Conservation (phyloP, 2,113 vertebrate species). For the Catharus minimus region DNA sequence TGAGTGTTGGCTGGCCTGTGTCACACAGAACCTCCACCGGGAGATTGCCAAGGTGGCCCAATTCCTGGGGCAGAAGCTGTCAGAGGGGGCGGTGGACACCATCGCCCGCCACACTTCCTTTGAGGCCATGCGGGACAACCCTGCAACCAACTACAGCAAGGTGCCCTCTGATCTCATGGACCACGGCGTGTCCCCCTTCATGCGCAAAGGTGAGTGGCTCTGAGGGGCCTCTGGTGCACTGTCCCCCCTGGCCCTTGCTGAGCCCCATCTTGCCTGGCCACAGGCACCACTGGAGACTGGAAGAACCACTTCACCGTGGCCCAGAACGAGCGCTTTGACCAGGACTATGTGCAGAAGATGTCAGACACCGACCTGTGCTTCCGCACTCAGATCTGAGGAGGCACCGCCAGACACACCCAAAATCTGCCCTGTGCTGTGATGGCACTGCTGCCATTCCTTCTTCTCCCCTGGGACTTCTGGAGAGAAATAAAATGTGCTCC, state of each 20-base stretch:
- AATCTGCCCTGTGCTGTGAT: rapidly evolving
- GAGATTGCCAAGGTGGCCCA: conserved; percentile 48
- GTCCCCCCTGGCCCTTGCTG: rapidly evolving
- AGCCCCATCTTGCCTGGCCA: rapidly evolving
- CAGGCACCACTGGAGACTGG: conserved; percentile 70
- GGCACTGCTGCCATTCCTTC: not conserved
- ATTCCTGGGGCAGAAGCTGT: conserved; percentile 62
- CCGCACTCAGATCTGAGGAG: conserved; percentile 28
- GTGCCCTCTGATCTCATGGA: conserved; percentile 54
- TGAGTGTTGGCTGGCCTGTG: not conserved
- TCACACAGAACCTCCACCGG: conserved; percentile 50
- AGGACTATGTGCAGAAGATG: conserved; percentile 81
- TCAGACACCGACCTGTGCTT: conserved; percentile 75
- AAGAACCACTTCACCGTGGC: conserved; percentile 74
- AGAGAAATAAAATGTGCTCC: not conserved
- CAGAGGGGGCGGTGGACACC: conserved; percentile 3
- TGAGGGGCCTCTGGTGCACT: rapidly evolving
- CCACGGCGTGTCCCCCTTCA: conserved; percentile 61
- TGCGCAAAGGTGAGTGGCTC: conserved; percentile 71
- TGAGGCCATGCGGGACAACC: conserved; percentile 71
- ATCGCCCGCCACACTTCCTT: conserved; percentile 66
- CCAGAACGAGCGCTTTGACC: conserved; percentile 74
- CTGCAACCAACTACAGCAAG: conserved; percentile 66
- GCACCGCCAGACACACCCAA: rapidly evolving
- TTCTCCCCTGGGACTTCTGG: not conserved